phyloP scores from a whole-genome alignment of 2,797 vertebrate species.

The Morelia viridis region DNA sequence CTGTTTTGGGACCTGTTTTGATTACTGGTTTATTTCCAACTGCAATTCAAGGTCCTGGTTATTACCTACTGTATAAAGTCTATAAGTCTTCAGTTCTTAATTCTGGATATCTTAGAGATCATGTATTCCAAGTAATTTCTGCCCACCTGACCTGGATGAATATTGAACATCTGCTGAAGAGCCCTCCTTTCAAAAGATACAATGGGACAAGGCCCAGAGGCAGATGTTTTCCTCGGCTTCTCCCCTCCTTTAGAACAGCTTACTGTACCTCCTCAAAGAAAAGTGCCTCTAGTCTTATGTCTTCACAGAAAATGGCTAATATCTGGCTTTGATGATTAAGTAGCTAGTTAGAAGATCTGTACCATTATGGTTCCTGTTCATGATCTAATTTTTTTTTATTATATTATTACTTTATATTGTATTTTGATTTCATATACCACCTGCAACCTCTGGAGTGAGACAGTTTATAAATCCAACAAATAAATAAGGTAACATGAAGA shows the following conservation, averaged over 20 bases:
- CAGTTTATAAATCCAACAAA: not conserved
- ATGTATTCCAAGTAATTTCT: too few relatives aligned
- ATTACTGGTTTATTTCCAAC: too few relatives aligned
- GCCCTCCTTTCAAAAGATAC: too few relatives aligned
- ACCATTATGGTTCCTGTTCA: not conserved
- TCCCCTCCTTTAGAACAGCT: not conserved
- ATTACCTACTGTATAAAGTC: too few relatives aligned
- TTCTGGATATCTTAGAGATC: too few relatives aligned
- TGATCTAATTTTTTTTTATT: not conserved
- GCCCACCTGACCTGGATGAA: too few relatives aligned
- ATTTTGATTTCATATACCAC: not conserved
- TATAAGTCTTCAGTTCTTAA: too few relatives aligned
- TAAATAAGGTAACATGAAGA: not conserved
- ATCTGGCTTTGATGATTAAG: not conserved
- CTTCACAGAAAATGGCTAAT: not conserved
- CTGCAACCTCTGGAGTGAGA: not conserved
- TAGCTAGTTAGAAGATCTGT: not conserved
- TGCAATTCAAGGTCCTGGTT: too few relatives aligned
- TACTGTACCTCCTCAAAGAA: not conserved
- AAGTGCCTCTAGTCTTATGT: too few relatives aligned
- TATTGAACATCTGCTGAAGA: too few relatives aligned
- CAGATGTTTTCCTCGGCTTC: not conserved
- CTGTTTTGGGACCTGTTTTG: too few relatives aligned
- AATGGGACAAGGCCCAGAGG: not conserved
- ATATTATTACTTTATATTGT: not conserved